Evolutionary conservation across 2,113 vertebrate species (phyloP).

Genomic region (Thymallus thymallus): DNA sequence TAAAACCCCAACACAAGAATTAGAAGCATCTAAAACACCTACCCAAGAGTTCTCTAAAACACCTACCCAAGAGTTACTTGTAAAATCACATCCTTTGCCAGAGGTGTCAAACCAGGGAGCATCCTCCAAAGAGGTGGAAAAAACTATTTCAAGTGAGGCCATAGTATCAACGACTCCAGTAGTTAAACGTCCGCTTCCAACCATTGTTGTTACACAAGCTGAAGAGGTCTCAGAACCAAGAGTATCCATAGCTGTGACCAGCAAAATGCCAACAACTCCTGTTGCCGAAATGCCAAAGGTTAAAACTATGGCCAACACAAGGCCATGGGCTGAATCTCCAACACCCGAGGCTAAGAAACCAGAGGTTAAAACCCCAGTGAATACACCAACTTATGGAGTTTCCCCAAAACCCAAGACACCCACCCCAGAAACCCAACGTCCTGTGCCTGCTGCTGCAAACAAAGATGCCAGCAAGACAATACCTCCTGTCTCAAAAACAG

Average conservation of each 20-base stretch:
- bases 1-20: conserved; percentile 32
- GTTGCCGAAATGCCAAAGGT: conserved; percentile 26
- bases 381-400: conserved; percentile 32
- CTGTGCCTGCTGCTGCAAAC: conserved; percentile 21
- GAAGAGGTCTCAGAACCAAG: conserved; percentile 36
- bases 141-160: conserved; percentile 9
- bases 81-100: conserved; percentile 12
- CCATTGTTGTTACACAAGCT: conserved; percentile 53
- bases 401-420: conserved; percentile 41
- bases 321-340: conserved; percentile 47
- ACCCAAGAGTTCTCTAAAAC: conserved; percentile 34
- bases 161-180: conserved; percentile 11
- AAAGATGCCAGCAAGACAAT: conserved; percentile 37
- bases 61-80: conserved; percentile 21
- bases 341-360: conserved; percentile 1
- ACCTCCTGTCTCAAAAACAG: conserved; percentile 42
- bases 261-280: conserved; percentile 18
- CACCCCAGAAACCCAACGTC: conserved; percentile 41
- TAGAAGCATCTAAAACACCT: conserved; percentile 20
- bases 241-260: conserved; percentile 17
- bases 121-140: conserved; percentile 24
- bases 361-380: conserved; percentile 16
- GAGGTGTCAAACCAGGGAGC: conserved; percentile 34
- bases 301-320: conserved; percentile 10
- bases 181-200: conserved; percentile 25